Percentiles rank a stretch among this genome's conserved stretches.
phyloP scores from a whole-genome alignment of 2,888 invertebrate species.

The Pseudococcus longispinus region DNA sequence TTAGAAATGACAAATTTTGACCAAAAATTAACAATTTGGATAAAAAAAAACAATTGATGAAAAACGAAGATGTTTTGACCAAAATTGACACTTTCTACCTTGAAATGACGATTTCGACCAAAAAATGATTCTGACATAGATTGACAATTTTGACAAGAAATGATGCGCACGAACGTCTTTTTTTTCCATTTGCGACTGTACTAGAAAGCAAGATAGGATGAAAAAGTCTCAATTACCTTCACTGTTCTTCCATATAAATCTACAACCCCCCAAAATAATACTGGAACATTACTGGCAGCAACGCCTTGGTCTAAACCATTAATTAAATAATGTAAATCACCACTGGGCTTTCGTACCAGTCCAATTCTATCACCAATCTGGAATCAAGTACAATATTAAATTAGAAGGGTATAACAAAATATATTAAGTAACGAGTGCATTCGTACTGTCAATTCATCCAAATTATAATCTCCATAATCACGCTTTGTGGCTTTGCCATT shows the following conservation, averaged over 20 bases:
- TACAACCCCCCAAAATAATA: conserved; percentile 89
- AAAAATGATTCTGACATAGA: too few species aligned
- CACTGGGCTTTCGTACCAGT: conserved; percentile 83
- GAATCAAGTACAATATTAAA: conserved; percentile 53
- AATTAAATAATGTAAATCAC: conserved; percentile 89
- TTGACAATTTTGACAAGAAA: too few species aligned
- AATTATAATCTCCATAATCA: conserved; percentile 91
- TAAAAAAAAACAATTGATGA: too few species aligned
- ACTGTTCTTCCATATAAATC: conserved; percentile 96
- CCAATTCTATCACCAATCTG: conserved; percentile 91
- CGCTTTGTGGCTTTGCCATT: conserved; percentile 93
- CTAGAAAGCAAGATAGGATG: too few species aligned
- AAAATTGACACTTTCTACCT: too few species aligned
- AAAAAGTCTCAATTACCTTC: conserved; percentile 66
- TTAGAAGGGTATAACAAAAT: background rate
- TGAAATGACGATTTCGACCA: too few species aligned
- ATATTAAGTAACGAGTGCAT: background rate
- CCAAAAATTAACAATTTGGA: too few species aligned
- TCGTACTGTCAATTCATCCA: conserved; percentile 84
- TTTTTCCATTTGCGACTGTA: too few species aligned
- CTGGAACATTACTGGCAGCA: conserved; percentile 81
- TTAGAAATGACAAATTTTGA: too few species aligned
- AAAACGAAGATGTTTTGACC: too few species aligned
- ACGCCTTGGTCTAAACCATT: conserved; percentile 93
- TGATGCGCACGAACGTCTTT: too few species aligned